phyloP scores from a whole-genome alignment of 64 coral and sea anemone genomes.

The Pocillopora damicornis region DNA sequence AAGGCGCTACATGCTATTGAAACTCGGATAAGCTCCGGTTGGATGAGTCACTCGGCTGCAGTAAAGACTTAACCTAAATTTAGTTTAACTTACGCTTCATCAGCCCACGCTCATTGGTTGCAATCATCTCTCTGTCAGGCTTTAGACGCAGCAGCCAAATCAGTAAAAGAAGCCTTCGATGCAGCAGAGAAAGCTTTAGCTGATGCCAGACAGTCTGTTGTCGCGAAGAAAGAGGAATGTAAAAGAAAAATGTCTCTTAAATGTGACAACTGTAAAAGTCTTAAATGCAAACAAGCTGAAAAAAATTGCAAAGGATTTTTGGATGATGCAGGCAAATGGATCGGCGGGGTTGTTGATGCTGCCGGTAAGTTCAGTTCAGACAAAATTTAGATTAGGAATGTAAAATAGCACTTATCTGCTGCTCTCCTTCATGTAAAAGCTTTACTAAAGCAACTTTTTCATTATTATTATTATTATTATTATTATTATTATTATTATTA shows the following conservation, averaged over 20 bases:
- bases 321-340: constrained; percentile 87
- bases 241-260: constrained; percentile 83
- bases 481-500: too few species aligned
- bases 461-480: too few species aligned
- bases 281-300: constrained; percentile 86
- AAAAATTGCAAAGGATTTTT: constrained; percentile 78
- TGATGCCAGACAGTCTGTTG: constrained; percentile 61
- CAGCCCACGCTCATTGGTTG: too few species aligned
- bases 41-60: too few species aligned
- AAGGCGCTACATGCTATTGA: too few species aligned
- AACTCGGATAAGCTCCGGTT: too few species aligned
- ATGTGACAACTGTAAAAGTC: constrained; percentile 73
- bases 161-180: constrained; percentile 86
- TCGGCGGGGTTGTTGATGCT: constrained; percentile 74
- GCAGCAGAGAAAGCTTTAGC: constrained; percentile 66
- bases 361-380: constrained; percentile 37
- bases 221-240: constrained; percentile 75
- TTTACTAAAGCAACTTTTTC: too few species aligned
- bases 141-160: constrained; percentile 71
- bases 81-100: too few species aligned
- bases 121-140: constrained; percentile 28
- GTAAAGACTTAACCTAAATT: too few species aligned
- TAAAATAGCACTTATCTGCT: too few species aligned
- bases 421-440: too few species aligned
- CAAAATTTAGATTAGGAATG: too few species aligned